Percentiles rank a stretch among this genome's conserved stretches.
These are phyloP conservation scores for Nannobrachium achirus DNA, from an alignment of 2,113 vertebrate genomes.

Conservation along the genomic window DNA sequence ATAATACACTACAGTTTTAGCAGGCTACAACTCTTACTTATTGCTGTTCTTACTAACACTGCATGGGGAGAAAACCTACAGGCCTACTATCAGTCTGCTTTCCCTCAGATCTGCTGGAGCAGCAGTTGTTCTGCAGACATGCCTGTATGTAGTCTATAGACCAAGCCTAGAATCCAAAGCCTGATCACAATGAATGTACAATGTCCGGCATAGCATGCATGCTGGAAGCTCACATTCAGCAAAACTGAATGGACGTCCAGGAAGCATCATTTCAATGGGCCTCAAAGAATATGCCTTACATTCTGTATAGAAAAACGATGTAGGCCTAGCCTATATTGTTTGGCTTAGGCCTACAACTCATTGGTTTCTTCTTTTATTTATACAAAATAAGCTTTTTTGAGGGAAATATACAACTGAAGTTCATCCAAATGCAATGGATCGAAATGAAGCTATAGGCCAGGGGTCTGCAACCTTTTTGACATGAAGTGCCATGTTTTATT, in stretches of 20 bases:
- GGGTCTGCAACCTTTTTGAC: no score
- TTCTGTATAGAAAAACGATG: no score
- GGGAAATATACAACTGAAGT: no score
- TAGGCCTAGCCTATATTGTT: no score
- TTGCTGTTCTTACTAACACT: neutral
- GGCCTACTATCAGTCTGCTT: slow-evolving; percentile 6
- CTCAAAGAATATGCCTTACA: neutral
- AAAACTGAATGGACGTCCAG: slow-evolving; percentile 38
- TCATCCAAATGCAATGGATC: no score
- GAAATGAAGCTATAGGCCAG: no score
- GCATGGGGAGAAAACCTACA: neutral
- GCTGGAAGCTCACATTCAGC: slow-evolving; percentile 64
- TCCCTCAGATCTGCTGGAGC: slow-evolving; percentile 61
- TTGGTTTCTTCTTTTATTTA: no score
- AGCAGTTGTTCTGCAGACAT: slow-evolving; percentile 63
- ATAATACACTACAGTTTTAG: no score
- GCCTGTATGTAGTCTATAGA: slow-evolving; percentile 49
- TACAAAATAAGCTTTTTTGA: no score
- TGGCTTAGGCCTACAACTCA: no score
- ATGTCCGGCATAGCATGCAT: slow-evolving; percentile 58
- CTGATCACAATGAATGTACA: slow-evolving; percentile 63
- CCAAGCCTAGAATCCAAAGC: slow-evolving; percentile 63
- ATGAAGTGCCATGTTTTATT: no score
- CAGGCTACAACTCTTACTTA: neutral
- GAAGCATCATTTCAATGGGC: slow-evolving; percentile 37